These are phyloP conservation scores for Pangasius djambal DNA, from an alignment of 2,797 vertebrate genomes.

Conservation along the genomic window DNA sequence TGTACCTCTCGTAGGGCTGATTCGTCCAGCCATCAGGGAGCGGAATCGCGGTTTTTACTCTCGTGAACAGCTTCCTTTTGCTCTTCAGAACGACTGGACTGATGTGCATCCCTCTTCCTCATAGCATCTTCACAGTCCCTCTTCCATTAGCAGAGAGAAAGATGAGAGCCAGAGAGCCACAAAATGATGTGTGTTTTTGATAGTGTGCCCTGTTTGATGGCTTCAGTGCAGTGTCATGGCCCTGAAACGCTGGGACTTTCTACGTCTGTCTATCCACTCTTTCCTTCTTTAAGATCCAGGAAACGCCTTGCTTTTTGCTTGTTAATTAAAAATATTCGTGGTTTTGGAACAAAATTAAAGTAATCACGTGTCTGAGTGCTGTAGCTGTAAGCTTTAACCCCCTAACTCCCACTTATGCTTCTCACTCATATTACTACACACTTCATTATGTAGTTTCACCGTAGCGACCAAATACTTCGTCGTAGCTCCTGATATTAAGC, in stretches of 20 bases:
- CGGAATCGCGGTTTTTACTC: conserved; percentile 33
- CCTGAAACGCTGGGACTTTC: background rate
- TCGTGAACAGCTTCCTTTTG: conserved; percentile 22
- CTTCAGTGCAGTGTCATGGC: background rate
- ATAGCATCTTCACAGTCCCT: conserved; percentile 22
- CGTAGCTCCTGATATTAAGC: background rate
- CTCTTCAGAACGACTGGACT: conserved; percentile 13
- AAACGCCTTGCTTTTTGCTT: background rate
- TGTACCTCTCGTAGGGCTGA: conserved; percentile 33
- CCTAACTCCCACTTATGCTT: background rate
- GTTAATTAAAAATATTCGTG: background rate
- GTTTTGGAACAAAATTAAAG: background rate
- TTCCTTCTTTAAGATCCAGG: background rate
- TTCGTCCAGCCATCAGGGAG: conserved; percentile 26
- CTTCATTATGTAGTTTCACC: background rate
- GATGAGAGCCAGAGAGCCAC: background rate
- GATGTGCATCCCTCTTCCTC: conserved; percentile 27
- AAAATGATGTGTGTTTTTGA: background rate
- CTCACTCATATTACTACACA: background rate
- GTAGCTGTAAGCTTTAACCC: background rate
- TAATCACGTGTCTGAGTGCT: background rate
- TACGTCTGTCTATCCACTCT: background rate
- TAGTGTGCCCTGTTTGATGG: background rate
- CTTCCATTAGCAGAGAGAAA: background rate
- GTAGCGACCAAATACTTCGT: background rate